Conservation (phyloP, 2,113 vertebrate genomes). For the Cinclus mexicanus region DNA sequence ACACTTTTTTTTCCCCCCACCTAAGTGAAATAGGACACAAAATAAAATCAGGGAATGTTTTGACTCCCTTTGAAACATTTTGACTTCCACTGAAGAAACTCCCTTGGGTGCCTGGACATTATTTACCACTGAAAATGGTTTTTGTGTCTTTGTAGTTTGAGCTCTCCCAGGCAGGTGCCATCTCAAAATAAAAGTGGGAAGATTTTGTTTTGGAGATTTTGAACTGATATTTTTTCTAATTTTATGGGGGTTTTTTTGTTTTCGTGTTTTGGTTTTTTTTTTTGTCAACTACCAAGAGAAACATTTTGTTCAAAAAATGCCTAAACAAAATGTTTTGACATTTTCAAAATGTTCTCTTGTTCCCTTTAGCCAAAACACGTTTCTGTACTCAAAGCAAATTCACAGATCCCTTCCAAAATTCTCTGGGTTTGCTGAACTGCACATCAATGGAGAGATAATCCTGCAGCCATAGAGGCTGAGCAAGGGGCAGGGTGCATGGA, state of each 20-base stretch:
- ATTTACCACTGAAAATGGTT: background rate
- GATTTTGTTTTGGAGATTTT: constrained; percentile 21
- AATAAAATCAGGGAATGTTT: background rate
- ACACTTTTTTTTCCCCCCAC: accelerated
- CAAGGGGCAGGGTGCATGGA: background rate
- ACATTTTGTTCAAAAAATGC: constrained; percentile 57
- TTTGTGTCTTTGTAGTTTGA: background rate
- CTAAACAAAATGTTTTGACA: constrained; percentile 69
- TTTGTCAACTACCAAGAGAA: constrained; percentile 31
- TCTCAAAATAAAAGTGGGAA: background rate
- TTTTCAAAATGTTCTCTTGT: constrained; percentile 56
- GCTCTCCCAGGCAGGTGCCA: background rate
- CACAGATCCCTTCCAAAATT: background rate
- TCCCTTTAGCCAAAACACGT: constrained; percentile 44
- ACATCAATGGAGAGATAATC: background rate
- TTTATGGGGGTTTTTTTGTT: background rate
- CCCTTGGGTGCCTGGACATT: background rate
- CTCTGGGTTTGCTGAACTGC: background rate
- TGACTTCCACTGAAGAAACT: background rate
- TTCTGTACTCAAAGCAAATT: constrained; percentile 20
- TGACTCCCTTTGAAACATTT: constrained; percentile 25
- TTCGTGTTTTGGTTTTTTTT: background rate
- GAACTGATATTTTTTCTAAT: background rate
- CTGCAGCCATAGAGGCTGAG: background rate
- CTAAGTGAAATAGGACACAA: background rate